Evolutionary conservation across 2,113 vertebrate genomes (phyloP).

Genomic region (Panthera tigris): DNA sequence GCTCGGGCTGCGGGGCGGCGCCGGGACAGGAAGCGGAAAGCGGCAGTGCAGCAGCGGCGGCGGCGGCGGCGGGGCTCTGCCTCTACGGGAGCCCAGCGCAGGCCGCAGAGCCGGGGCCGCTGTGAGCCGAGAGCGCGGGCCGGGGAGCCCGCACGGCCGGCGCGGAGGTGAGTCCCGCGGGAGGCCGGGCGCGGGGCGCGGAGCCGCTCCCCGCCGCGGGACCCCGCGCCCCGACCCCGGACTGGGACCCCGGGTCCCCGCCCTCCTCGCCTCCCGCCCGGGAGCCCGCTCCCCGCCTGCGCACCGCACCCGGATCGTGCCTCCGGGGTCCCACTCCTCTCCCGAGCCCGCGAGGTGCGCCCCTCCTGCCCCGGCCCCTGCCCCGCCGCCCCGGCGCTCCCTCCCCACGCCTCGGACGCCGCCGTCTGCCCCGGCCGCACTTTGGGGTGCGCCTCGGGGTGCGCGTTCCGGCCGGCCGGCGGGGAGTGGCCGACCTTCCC

Average conservation of each 20-base stretch:
- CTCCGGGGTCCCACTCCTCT: neutral
- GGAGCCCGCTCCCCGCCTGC: neutral
- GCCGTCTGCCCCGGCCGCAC: neutral
- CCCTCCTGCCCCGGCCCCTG: neutral
- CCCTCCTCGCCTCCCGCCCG: neutral
- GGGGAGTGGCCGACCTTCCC: neutral
- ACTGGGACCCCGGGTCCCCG: neutral
- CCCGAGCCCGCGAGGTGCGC: neutral
- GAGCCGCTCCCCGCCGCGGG: neutral
- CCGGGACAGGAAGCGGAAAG: slow-evolving; percentile 82
- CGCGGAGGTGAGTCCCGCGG: slow-evolving; percentile 67
- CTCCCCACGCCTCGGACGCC: neutral
- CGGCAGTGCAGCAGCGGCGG: slow-evolving; percentile 60
- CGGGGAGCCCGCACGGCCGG: slow-evolving; percentile 54
- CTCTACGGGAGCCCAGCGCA: slow-evolving; percentile 69
- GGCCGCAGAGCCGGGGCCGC: slow-evolving; percentile 68
- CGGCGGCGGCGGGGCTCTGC: slow-evolving; percentile 61
- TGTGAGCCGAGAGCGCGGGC: slow-evolving; percentile 62
- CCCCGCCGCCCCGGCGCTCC: neutral
- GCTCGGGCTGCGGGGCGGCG: slow-evolving; percentile 79
- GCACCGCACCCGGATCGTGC: neutral
- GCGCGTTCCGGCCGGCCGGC: neutral
- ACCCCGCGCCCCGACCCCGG: neutral
- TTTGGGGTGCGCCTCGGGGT: slow-evolving; percentile 4
- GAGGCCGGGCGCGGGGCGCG: neutral